Evolutionary conservation across 1,140 invertebrate species (phyloP).

Genomic region (Drosophila malerkotliana): DNA sequence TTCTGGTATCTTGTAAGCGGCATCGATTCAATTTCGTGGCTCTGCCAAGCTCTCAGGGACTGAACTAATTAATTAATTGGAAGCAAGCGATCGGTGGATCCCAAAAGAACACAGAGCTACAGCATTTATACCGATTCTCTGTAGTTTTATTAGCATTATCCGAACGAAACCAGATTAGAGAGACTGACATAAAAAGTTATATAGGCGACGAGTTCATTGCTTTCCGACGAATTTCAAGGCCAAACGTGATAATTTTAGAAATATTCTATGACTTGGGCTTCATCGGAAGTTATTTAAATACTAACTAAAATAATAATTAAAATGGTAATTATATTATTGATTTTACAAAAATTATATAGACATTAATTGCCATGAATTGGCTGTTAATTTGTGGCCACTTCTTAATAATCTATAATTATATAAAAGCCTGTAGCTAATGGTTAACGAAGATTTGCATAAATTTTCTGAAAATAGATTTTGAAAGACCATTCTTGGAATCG

Average conservation of each 20-base stretch:
- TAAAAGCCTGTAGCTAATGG: slow-evolving; percentile 23
- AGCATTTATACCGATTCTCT: slow-evolving; percentile 15
- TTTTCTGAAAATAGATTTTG: slow-evolving; percentile 11
- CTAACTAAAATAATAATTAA: slow-evolving; percentile 8
- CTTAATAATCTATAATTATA: slow-evolving; percentile 29
- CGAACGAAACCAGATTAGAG: slow-evolving; percentile 44
- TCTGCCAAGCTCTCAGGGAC: slow-evolving; percentile 16
- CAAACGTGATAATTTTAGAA: slow-evolving; percentile 11
- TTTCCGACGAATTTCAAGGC: slow-evolving; percentile 21
- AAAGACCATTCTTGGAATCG: slow-evolving; percentile 40
- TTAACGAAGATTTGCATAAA: slow-evolving; percentile 18
- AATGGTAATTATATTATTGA: slow-evolving; percentile 7
- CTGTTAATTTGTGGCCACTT: slow-evolving; percentile 10
- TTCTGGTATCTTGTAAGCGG: slow-evolving; percentile 39
- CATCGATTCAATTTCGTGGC: slow-evolving; percentile 27
- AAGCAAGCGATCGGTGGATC: slow-evolving; percentile 24
- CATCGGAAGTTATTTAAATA: slow-evolving; percentile 30
- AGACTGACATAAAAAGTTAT: slow-evolving; percentile 8
- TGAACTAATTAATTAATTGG: slow-evolving; percentile 59
- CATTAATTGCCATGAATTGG: slow-evolving; percentile 25
- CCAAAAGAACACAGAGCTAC: slow-evolving; percentile 11
- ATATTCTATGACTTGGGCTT: slow-evolving; percentile 14
- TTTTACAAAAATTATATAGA: slow-evolving; percentile 32
- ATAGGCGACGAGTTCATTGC: slow-evolving; percentile 52
- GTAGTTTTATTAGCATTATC: slow-evolving; percentile 31